A percentile compares a stretch with the other conserved stretches of the same genome.
Conservation (phyloP, 2,797 vertebrate genomes). For the Protonibea diacanthus region DNA sequence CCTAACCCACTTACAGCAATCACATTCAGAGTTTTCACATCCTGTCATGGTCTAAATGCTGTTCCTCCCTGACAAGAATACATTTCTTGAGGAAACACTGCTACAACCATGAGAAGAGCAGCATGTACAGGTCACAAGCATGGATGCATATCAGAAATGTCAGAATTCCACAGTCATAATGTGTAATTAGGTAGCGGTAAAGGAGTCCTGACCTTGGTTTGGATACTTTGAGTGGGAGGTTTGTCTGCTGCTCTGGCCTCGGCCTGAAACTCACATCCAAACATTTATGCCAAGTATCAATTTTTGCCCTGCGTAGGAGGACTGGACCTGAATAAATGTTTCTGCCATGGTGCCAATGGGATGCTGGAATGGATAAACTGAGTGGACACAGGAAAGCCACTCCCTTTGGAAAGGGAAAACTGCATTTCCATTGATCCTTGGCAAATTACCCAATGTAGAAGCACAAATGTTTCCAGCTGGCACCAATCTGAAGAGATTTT, state of each 20-base stretch:
- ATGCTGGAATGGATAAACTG: constrained; percentile 59
- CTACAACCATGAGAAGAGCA: constrained; percentile 29
- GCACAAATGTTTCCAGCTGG: constrained; percentile 5
- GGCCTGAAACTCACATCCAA: constrained; percentile 63
- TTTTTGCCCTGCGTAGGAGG: constrained; percentile 68
- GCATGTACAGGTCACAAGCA: constrained; percentile 55
- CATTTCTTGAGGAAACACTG: constrained; percentile 36
- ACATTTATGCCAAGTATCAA: constrained; percentile 66
- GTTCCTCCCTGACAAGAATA: constrained; percentile 38
- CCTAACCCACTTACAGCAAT: not conserved
- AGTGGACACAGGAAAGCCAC: constrained; percentile 58
- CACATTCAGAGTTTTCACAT: constrained; percentile 28
- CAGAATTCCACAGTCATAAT: constrained; percentile 68
- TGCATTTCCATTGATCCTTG: constrained; percentile 48
- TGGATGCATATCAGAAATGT: constrained; percentile 66
- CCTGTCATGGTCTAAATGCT: constrained; percentile 32
- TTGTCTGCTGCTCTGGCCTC: constrained; percentile 58
- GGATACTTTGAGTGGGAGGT: constrained; percentile 69
- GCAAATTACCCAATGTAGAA: constrained; percentile 13
- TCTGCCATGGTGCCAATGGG: constrained; percentile 49
- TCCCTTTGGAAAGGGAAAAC: constrained; percentile 46
- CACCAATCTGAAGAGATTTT: not conserved
- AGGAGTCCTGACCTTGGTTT: constrained; percentile 74
- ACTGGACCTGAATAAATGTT: constrained; percentile 66
- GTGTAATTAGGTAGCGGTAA: constrained; percentile 73